Evolutionary conservation across 2,888 invertebrate genomes (phyloP), one percentile per base, ranked within the genome.

Genomic region (Trisateles emortualis): DNA sequence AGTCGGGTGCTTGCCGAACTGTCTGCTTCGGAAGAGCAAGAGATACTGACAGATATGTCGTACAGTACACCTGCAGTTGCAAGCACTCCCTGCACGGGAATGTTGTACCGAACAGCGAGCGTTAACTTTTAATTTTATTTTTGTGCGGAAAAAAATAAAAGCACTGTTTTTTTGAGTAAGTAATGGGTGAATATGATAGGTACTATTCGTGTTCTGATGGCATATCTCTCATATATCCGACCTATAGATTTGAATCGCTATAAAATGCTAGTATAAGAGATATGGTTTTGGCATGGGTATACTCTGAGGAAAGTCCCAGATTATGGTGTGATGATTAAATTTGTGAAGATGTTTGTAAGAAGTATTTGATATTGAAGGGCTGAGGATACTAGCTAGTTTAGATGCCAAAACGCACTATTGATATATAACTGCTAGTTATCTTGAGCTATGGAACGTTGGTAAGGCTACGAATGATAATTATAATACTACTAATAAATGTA

Each of bases 401-500:
- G 17, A 36, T 17, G 36, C 36, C 36, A 36, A 36, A 36, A 16
- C 8, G 35, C 16, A 16, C 14, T 35, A 2, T 35, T 35, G 29
- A 32, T 32, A 11, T 32, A 3, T 2, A 33, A 33, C 14, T 9
- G 14, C 14, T 14, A 14, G 33, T 33, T 33, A 14, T 32, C 2
- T 32, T 29, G 32, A 35, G 14, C 11, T n/a, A 6, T 4, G 26
- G 13, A 8, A 19, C 13, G 29, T 13, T 48, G 13, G 9, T 26
- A 36, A 22, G 5, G 47, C 40, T 35, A 41, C 41, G 26, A 33
- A 16, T 35, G 29, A n/a, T n/a, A n/a, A 19, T 3, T 19, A 6
- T 10, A 11, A 35, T 35, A 10, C n/a, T 32, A 11, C n/a, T n/a
- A n/a, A n/a, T n/a, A 11, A 32, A 32, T 4, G 9, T 26, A 62